These are phyloP conservation scores for Homarus americanus DNA, from an alignment of 1,140 invertebrate species.

Conservation along the genomic window DNA sequence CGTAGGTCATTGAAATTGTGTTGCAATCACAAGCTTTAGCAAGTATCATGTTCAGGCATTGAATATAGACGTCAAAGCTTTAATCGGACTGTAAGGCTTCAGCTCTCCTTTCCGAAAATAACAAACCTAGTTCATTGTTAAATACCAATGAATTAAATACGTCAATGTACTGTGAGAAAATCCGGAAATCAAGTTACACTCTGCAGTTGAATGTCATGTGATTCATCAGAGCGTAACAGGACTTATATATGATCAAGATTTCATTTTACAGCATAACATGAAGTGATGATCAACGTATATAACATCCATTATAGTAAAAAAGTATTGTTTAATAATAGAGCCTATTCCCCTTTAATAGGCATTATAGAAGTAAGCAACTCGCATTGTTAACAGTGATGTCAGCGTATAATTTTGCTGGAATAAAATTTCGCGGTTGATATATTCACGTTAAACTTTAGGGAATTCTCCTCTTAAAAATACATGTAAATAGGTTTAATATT, in stretches of 20 bases:
- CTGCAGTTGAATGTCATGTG: conserved; percentile 31
- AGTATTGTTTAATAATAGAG: neutral
- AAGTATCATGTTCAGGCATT: too few relatives aligned
- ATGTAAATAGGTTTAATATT: neutral
- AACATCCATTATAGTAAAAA: too few relatives aligned
- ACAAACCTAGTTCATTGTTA: too few relatives aligned
- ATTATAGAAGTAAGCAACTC: conserved; percentile 66
- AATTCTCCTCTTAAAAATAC: neutral
- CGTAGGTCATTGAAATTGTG: too few relatives aligned
- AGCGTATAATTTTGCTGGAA: conserved; percentile 28
- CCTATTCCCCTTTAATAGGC: neutral
- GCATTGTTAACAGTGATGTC: conserved; percentile 63
- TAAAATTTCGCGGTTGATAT: conserved; percentile 32
- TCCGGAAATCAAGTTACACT: conserved; percentile 52
- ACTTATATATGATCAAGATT: neutral
- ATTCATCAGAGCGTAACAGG: neutral
- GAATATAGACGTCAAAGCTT: too few relatives aligned
- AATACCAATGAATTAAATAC: too few relatives aligned
- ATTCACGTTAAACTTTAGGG: neutral
- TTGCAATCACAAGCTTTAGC: too few relatives aligned
- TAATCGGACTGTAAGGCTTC: too few relatives aligned
- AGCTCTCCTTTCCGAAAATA: too few relatives aligned
- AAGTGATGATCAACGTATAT: neutral
- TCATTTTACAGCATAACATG: neutral
- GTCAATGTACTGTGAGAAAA: too few relatives aligned